phyloP scores from a whole-genome alignment of 2,797 vertebrate genomes.

The Arctocebus calabarensis region DNA sequence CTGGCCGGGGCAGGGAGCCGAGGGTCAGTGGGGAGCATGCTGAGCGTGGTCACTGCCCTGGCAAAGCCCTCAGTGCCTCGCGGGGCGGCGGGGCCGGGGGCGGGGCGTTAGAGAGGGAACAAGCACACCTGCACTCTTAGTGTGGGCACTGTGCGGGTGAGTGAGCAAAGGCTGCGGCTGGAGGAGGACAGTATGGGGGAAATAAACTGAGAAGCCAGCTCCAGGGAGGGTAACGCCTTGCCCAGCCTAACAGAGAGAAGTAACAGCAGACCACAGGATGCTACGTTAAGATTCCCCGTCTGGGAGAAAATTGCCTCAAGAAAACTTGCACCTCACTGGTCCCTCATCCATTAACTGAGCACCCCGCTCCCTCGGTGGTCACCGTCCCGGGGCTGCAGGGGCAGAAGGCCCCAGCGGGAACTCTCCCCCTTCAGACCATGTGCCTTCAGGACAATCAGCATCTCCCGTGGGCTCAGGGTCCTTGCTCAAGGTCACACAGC shows the following conservation, averaged over 20 bases:
- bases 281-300: background rate
- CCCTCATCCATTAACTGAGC: background rate
- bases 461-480: background rate
- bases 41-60: background rate
- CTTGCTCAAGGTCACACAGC: background rate
- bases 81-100: background rate
- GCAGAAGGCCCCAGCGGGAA: background rate
- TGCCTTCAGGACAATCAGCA: background rate
- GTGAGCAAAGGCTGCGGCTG: background rate
- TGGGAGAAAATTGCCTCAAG: background rate
- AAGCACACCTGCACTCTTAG: background rate
- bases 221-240: background rate
- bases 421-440: background rate
- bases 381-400: background rate
- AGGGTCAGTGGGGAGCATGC: background rate
- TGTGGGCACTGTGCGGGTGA: background rate
- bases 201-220: background rate
- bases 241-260: conserved; percentile 22
- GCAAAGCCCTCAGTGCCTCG: background rate
- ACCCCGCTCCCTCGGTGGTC: background rate
- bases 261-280: conserved; percentile 1
- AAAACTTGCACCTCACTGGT: background rate
- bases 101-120: background rate
- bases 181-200: background rate
- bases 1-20: background rate